These are phyloP conservation scores for Sitta carolinensis DNA, from an alignment of 2,797 vertebrate species.

Conservation along the genomic window DNA sequence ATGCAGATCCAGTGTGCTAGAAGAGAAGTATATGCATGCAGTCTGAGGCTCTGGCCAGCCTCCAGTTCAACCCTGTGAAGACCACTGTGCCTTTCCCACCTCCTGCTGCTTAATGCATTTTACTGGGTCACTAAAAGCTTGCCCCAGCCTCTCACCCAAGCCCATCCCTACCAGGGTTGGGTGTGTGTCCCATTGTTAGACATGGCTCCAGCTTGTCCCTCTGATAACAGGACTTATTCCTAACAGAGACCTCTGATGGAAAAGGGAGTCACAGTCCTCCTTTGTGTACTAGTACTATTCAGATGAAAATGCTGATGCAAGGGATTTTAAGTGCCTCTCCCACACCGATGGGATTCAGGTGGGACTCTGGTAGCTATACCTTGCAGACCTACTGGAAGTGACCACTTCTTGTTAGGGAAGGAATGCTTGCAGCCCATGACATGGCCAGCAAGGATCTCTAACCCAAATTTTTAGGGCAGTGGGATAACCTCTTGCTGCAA, in stretches of 20 bases:
- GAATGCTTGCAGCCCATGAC: not conserved
- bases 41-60: not conserved
- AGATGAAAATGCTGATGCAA: not conserved
- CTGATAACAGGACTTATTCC: not conserved
- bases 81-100: not conserved
- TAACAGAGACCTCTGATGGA: not conserved
- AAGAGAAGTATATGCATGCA: not conserved
- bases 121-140: not conserved
- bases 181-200: not conserved
- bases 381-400: not conserved
- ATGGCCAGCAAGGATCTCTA: not conserved
- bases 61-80: not conserved
- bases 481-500: not conserved
- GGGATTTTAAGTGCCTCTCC: not conserved
- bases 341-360: not conserved
- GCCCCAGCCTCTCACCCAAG: not conserved
- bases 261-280: not conserved
- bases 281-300: not conserved
- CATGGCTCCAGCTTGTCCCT: too few relatives aligned
- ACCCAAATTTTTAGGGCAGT: not conserved
- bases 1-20: not conserved
- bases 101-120: not conserved
- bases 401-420: not conserved
- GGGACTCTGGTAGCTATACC: not conserved
- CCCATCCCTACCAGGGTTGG: not conserved